These are phyloP conservation scores for Lordiphosa fenestrarum DNA, from an alignment of 2,888 invertebrate species.

Conservation along the genomic window DNA sequence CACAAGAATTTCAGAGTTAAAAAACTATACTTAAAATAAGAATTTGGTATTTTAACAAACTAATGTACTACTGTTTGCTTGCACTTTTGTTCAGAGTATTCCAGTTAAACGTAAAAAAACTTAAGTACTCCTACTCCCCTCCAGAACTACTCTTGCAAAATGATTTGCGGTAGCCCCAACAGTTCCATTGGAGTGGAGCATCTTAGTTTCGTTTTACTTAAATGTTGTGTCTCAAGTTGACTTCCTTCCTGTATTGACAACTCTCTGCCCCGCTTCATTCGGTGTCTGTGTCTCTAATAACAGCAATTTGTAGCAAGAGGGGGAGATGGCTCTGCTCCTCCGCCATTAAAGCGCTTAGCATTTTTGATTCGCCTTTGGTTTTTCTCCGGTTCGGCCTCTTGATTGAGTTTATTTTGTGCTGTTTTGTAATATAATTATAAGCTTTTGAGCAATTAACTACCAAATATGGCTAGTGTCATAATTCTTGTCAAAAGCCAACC, in stretches of 20 bases:
- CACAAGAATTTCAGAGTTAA: no score
- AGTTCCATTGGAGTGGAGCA: no score
- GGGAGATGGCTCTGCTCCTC: constrained; percentile 14
- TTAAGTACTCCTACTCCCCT: no score
- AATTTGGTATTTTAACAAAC: no score
- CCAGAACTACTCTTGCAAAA: no score
- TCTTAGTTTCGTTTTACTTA: background rate
- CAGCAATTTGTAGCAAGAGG: constrained; percentile 62
- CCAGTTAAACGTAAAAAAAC: no score
- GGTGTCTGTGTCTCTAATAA: constrained; percentile 37
- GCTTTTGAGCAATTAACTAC: constrained; percentile 66
- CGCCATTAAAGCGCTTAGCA: constrained; percentile 63
- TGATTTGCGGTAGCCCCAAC: no score
- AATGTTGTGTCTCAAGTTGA: constrained; percentile 4
- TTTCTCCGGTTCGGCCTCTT: constrained; percentile 6
- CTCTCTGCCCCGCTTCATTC: background rate
- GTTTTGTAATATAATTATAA: constrained; percentile 56
- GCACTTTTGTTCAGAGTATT: no score
- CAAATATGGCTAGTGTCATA: constrained; percentile 71
- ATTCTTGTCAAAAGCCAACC: constrained; percentile 70
- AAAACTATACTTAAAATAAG: no score
- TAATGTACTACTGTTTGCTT: no score
- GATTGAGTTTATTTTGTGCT: constrained; percentile 21
- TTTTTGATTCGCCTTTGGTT: constrained; percentile 48
- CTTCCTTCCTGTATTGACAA: constrained; percentile 7